phyloP scores from a whole-genome alignment of 92 coral and sea anemone genomes.

The Phenganax marumi region DNA sequence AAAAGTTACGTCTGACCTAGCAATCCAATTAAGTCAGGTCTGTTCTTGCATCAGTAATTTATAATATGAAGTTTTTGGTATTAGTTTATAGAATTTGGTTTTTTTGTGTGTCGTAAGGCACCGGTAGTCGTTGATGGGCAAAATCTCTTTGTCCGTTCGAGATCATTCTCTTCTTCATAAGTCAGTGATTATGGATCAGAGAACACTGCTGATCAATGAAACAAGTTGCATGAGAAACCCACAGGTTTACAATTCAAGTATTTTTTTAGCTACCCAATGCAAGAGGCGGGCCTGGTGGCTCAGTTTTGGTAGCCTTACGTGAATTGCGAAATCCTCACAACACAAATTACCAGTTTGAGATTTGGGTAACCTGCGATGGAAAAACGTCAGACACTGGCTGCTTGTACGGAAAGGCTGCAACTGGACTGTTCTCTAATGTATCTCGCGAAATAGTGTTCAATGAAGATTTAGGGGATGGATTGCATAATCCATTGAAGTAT shows the following conservation, averaged over 20 bases:
- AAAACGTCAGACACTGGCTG: neutral
- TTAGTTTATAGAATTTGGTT: too few species aligned
- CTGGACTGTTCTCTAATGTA: neutral
- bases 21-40: too few species aligned
- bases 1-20: too few species aligned
- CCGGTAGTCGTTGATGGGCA: neutral
- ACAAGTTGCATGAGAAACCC: too few species aligned
- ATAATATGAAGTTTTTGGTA: neutral
- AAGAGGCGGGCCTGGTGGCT: constrained; percentile 18
- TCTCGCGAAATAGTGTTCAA: neutral
- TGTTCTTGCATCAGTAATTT: too few species aligned
- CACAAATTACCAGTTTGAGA: constrained; percentile 16
- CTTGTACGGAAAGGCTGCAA: constrained; percentile 14
- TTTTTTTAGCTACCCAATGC: neutral
- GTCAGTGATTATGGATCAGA: too few species aligned
- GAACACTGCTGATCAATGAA: too few species aligned
- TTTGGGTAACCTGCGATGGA: constrained; percentile 24
- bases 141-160: too few species aligned
- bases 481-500: constrained; percentile 57
- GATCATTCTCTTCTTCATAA: too few species aligned
- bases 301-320: neutral
- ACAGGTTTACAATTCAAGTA: neutral
- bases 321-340: neutral
- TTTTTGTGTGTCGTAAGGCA: too few species aligned
- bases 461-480: constrained; percentile 55